Evolutionary conservation across 2,113 vertebrate genomes (phyloP).

Genomic region (Myotis davidii): DNA sequence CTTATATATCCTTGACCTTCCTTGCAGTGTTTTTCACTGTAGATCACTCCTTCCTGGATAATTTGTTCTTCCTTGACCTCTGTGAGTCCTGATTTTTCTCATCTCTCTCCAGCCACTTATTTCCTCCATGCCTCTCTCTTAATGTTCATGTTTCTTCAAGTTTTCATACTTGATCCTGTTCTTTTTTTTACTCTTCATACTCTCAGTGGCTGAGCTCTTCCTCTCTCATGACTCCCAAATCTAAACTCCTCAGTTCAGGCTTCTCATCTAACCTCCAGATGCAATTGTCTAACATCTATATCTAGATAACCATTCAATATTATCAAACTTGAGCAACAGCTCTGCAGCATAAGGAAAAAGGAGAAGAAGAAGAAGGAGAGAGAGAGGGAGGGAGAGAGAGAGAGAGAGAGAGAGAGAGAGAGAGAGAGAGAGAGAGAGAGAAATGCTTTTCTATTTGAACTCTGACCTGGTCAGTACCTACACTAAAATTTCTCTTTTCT

Average conservation of each 20-base stretch:
- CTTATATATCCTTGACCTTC: background rate
- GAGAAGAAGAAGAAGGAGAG: too few relatives aligned
- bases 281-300: background rate
- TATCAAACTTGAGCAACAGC: background rate
- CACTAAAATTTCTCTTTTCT: background rate
- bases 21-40: background rate
- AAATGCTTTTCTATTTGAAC: background rate
- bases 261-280: background rate
- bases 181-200: background rate
- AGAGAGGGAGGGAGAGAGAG: too few relatives aligned
- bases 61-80: background rate
- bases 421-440: background rate
- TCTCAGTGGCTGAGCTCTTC: background rate
- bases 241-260: background rate
- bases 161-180: background rate
- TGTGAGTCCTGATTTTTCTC: background rate
- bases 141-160: constrained; percentile 5
- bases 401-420: too few relatives aligned
- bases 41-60: background rate
- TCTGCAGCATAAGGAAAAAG: background rate
- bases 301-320: background rate
- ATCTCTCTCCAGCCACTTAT: background rate
- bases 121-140: background rate
- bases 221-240: background rate
- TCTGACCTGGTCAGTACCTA: background rate